Conservation (phyloP, 2,888 invertebrate genomes). For the Ectemnius continuus region DNA sequence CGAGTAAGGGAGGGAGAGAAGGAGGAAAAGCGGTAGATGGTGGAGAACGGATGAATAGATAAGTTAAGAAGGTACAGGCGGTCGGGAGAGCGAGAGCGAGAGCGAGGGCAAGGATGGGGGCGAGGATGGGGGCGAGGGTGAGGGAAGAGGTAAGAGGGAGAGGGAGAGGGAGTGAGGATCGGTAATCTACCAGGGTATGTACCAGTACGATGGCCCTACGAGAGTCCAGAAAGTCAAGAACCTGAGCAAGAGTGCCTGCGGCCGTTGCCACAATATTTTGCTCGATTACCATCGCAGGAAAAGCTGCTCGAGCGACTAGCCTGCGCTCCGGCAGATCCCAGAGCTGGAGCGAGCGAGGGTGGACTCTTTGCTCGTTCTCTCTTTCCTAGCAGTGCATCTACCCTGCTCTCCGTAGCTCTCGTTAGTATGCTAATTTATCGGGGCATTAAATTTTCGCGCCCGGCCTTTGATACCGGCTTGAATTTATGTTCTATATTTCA, state of each 20-base stretch:
- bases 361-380: conserved; percentile 21
- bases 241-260: conserved; percentile 65
- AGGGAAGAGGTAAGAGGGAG: conserved; percentile 44
- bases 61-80: conserved; percentile 12
- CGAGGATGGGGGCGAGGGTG: conserved; percentile 46
- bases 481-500: conserved; percentile 72
- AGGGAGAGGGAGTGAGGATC: conserved; percentile 47
- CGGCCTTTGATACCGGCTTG: conserved; percentile 59
- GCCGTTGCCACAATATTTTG: conserved; percentile 75
- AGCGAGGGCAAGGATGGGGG: conserved; percentile 3
- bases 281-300: conserved; percentile 74
- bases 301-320: conserved; percentile 61
- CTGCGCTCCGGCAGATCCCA: conserved; percentile 21
- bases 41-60: not conserved
- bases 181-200: conserved; percentile 64
- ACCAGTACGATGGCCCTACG: conserved; percentile 60
- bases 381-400: conserved; percentile 12
- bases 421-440: conserved; percentile 77
- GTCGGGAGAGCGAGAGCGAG: conserved; percentile 16
- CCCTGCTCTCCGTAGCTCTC: conserved; percentile 54
- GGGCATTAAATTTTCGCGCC: conserved; percentile 71
- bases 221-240: conserved; percentile 68
- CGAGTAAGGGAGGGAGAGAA: conserved; percentile 32
- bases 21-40: conserved; percentile 12
- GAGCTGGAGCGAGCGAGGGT: conserved; percentile 21